phyloP scores from a whole-genome alignment of 2,888 invertebrate species.

The Microctonus brassicae region DNA sequence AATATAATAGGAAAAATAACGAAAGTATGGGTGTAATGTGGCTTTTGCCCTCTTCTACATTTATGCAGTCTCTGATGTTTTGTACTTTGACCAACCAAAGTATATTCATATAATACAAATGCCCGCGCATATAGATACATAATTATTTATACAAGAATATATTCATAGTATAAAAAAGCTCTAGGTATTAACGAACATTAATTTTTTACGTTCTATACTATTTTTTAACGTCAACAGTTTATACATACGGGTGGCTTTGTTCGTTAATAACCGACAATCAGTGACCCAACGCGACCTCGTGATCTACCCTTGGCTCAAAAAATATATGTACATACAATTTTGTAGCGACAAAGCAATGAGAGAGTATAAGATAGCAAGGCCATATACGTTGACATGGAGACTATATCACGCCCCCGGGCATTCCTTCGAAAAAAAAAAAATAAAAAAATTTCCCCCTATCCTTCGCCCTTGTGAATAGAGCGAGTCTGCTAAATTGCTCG shows the following conservation, averaged over 20 bases:
- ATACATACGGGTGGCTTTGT: constrained; percentile 35
- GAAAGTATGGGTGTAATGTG: constrained; percentile 3
- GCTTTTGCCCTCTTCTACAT: not conserved
- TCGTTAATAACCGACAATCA: constrained; percentile 43
- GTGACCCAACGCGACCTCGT: constrained; percentile 27
- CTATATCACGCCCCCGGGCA: constrained; percentile 22
- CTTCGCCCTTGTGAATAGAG: constrained; percentile 14
- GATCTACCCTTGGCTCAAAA: not conserved
- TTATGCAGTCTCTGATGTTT: not conserved
- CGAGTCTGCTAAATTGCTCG: constrained; percentile 14
- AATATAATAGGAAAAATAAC: constrained; percentile 18
- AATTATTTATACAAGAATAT: not conserved
- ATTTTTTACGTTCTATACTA: not conserved
- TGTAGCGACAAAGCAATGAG: constrained; percentile 12
- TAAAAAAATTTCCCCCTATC: not conserved
- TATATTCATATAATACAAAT: not conserved
- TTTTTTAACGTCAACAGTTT: not conserved
- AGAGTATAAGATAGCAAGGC: not conserved
- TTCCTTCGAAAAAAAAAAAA: not conserved
- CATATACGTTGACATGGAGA: constrained; percentile 6
- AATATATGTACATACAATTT: not conserved
- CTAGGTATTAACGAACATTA: not conserved
- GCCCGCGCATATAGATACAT: not conserved
- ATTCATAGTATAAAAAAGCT: not conserved
- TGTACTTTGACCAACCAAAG: constrained; percentile 2